Evolutionary conservation across 2,113 vertebrate species (phyloP).

Genomic region (Eolophus roseicapilla): DNA sequence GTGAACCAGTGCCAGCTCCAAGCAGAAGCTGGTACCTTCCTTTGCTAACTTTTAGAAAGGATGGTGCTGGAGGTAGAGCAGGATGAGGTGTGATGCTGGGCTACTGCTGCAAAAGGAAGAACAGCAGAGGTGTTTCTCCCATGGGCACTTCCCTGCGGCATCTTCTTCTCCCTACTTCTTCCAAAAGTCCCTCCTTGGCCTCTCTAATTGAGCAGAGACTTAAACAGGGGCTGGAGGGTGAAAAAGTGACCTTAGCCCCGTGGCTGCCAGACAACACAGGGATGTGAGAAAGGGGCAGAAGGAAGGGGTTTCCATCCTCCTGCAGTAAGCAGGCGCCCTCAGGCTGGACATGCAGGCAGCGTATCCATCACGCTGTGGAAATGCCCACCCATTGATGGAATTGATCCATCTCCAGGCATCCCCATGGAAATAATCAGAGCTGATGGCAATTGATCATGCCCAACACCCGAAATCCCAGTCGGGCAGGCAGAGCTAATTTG

Average conservation of each 20-base stretch:
- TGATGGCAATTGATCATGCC: slow-evolving; percentile 70
- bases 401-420: slow-evolving; percentile 64
- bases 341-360: not conserved
- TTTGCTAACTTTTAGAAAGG: not conserved
- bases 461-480: slow-evolving; percentile 18
- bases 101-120: not conserved
- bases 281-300: not conserved
- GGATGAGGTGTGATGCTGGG: not conserved
- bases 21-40: not conserved
- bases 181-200: not conserved
- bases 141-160: not conserved
- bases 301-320: not conserved
- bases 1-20: not conserved
- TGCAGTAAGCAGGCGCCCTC: not conserved
- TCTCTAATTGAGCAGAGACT: not conserved
- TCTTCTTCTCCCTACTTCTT: not conserved
- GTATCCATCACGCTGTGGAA: slow-evolving; percentile 57
- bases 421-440: slow-evolving; percentile 68
- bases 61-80: not conserved
- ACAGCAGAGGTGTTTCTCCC: not conserved
- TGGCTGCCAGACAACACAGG: not conserved
- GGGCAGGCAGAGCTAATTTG: slow-evolving; percentile 54
- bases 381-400: slow-evolving; percentile 56
- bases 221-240: not conserved
- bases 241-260: accelerated